Percentiles rank a stretch among this genome's conserved stretches.
Conservation (phyloP, 2,888 invertebrate species). For the Meteorus colon region DNA sequence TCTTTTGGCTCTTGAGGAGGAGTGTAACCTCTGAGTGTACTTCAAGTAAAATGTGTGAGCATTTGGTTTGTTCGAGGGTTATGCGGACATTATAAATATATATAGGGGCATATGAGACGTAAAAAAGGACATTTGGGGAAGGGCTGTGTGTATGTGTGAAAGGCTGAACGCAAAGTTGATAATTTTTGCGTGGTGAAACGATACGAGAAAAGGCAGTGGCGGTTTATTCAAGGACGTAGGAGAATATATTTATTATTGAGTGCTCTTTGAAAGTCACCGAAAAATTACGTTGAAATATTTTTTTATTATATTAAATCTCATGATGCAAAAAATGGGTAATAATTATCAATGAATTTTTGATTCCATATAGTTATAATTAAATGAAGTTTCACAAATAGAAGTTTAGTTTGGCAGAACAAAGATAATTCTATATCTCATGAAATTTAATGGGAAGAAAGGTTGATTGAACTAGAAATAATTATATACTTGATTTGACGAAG, state of each 20-base stretch:
- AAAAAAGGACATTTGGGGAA: background rate
- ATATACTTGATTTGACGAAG: too few relatives aligned
- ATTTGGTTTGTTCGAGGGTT: conserved; percentile 4
- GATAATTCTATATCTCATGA: too few relatives aligned
- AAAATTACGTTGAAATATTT: background rate
- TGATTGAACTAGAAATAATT: too few relatives aligned
- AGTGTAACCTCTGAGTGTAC: conserved; percentile 30
- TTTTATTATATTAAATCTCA: background rate
- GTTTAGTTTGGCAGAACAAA: too few relatives aligned
- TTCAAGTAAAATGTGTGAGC: conserved; percentile 6
- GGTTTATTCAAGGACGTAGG: background rate
- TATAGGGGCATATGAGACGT: background rate
- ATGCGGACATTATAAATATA: background rate
- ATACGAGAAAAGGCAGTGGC: background rate
- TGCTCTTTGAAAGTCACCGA: conserved; percentile 17
- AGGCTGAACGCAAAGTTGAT: conserved; percentile 20
- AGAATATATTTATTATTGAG: conserved; percentile 26
- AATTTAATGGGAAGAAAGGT: too few relatives aligned
- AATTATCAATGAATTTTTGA: background rate
- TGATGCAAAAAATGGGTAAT: background rate
- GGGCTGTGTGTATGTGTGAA: conserved; percentile 24
- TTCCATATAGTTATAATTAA: too few relatives aligned
- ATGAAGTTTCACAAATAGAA: too few relatives aligned
- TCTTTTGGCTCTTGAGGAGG: background rate
- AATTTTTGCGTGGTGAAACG: conserved; percentile 13